These are phyloP conservation scores for Parauchenoglanis ngamensis DNA, from an alignment of 2,797 vertebrate genomes.

Conservation along the genomic window DNA sequence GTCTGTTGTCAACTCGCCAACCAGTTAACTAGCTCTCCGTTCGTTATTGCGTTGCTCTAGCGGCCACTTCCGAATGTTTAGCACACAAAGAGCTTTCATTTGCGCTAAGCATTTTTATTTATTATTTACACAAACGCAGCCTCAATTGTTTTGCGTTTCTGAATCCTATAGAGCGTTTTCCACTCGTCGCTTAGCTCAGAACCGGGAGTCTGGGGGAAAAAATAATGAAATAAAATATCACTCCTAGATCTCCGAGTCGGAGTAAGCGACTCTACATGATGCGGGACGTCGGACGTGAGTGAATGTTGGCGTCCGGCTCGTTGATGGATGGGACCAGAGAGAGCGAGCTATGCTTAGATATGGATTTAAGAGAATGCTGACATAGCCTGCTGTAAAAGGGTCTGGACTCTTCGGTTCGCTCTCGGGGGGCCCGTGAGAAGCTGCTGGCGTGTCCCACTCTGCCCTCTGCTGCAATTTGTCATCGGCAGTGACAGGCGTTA, in stretches of 20 bases:
- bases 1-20: neutral
- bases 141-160: neutral
- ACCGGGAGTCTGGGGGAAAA: neutral
- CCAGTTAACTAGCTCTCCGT: neutral
- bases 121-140: neutral
- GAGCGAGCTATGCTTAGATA: conserved; percentile 50
- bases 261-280: conserved; percentile 37
- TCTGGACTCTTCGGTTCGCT: conserved; percentile 46
- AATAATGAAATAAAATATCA: conserved; percentile 10
- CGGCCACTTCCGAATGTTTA: neutral
- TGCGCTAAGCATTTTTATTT: neutral
- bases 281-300: conserved; percentile 27
- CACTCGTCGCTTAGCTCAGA: neutral
- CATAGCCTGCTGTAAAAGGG: conserved; percentile 40
- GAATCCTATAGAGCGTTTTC: neutral
- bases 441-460: conserved; percentile 49
- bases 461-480: conserved; percentile 62
- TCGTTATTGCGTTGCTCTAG: neutral
- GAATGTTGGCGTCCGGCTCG: conserved; percentile 42
- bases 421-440: conserved; percentile 36
- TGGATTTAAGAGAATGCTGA: conserved; percentile 54
- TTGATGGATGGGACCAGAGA: conserved; percentile 52
- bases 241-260: neutral
- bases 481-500: conserved; percentile 54
- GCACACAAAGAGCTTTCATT: neutral